phyloP scores from a whole-genome alignment of 1,140 invertebrate genomes.

The Calosoma granatense region DNA sequence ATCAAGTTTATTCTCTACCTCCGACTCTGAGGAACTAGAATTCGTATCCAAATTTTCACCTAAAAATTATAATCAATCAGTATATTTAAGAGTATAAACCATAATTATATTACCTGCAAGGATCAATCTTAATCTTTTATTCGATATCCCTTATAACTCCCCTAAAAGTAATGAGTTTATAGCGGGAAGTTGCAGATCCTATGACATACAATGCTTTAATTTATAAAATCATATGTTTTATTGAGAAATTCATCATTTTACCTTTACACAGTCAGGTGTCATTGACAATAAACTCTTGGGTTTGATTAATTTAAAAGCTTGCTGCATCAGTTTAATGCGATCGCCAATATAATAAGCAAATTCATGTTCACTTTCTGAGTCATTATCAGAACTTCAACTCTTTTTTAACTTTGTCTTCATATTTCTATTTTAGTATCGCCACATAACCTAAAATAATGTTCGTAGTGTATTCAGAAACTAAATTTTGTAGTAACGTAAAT shows the following conservation, averaged over 20 bases:
- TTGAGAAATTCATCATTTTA: slow-evolving; percentile 15
- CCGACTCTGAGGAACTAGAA: slow-evolving; percentile 20
- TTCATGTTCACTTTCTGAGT: background rate
- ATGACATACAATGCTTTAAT: background rate
- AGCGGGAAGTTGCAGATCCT: background rate
- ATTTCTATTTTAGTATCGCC: too few relatives aligned
- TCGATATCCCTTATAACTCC: background rate
- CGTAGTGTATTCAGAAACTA: background rate
- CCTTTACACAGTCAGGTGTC: slow-evolving; percentile 40
- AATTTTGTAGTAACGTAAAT: background rate
- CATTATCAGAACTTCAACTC: background rate
- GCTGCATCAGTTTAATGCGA: slow-evolving; percentile 43
- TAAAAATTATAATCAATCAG: slow-evolving; percentile 43
- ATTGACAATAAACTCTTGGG: slow-evolving; percentile 42
- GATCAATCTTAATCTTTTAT: background rate
- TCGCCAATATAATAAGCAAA: slow-evolving; percentile 45
- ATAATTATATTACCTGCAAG: slow-evolving; percentile 25
- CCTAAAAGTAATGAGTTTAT: background rate
- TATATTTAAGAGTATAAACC: slow-evolving; percentile 36
- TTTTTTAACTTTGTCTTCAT: background rate
- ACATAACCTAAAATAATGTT: background rate
- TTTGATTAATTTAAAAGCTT: slow-evolving; percentile 44
- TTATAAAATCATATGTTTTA: background rate
- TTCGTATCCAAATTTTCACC: slow-evolving; percentile 34
- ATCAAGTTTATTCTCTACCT: slow-evolving; percentile 14